Evolutionary conservation across 2,113 vertebrate genomes (phyloP), one percentile per base, ranked within the genome.

Genomic region (Charadrius vociferus): DNA sequence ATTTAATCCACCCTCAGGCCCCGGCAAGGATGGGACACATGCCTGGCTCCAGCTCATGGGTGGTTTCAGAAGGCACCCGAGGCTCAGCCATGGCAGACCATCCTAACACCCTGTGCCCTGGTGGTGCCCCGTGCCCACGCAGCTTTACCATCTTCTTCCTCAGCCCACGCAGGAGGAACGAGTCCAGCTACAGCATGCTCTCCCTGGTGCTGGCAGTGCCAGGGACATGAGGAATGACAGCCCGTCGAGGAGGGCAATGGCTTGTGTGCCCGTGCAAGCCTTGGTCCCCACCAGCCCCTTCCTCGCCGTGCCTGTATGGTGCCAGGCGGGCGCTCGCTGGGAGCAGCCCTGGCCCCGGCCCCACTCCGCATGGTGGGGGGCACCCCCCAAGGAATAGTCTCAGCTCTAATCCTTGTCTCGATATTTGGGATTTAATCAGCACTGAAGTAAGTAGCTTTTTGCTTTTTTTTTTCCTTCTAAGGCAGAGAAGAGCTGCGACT

Each of bases 291-390:
- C 23, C 59, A 70, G n/a, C 16, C 32, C 53, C 12, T 59, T 58
- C 55, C 78, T 32, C 1, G 0, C 6, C 0, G 3, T n/a, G 49
- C 18, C 34, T 12, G 3, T 14, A 24, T 0, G 1, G 37, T 26
- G 72, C 43, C 71, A 83, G 34, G 36, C 2, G 2, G 61, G 15
- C 1, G 3, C 71, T 15, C 0, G 0, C 22, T 14, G 30, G 37
- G 56, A 61, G 50, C 65, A 47, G 18, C 70, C 45, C 66, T 0
- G 2, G 21, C 24, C 45, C 66, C 0, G 2, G 21, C 24, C 37
- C 82, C 0, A 0, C n/a, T 74, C 49, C 1, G 1, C 34, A 1
- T 4, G 24, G 9, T 27, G 34, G 77, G 63, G 65, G 43, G 17
- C 32, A 39, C 34, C 30, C 26, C 30, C 47, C 3, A 4, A 7